Evolutionary conservation across 1,140 invertebrate genomes (phyloP), one percentile per base, ranked within the genome.

Genomic region (Gryllus bimaculatus): DNA sequence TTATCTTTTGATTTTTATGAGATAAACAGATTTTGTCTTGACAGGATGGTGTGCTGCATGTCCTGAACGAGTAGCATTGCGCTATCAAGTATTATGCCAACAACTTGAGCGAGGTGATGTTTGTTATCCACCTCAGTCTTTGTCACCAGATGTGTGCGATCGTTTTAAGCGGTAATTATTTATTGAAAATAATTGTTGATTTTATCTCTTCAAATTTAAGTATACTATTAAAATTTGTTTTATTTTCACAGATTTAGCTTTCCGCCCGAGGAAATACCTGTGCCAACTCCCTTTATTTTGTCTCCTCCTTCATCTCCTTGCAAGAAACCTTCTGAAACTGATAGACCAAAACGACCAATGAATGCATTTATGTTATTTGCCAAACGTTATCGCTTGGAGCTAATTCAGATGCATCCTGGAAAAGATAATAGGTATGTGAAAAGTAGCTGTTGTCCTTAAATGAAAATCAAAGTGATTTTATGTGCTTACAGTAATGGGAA

Each of bases 301-400:
- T 83, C 82, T 21, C 82, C 82, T 47, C 82, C 82, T 18, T 79
- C 80, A 47, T 82, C 82, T 20, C 82, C 82, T 20, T 80, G 80
- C 26, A 80, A 80, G 48, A 83, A 83, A 49, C n/a, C 48, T 21
- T 47, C 39, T 54, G 81, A 80, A 26, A 13, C 78, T 39, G 81
- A 83, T 21, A 82, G 81, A 79, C 82, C 83, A 8, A 83, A 83
- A 78, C 78, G 89, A 80, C 89, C 89, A 20, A 90, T 90, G 89
- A 90, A 90, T 83, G 89, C 87, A 18, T 90, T 90, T 82, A 87
- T 90, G 85, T 82, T 90, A 73, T 90, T 89, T 85, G 89, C 89
- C 13, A 87, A 90, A 83, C 85, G 87, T 74, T 85, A 86, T 77
- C 82, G 89, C 21, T 81, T 88, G 8, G 85, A 87, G 79, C 86